Conservation (phyloP, 2,113 vertebrate genomes). For the Pithys albifrons region DNA sequence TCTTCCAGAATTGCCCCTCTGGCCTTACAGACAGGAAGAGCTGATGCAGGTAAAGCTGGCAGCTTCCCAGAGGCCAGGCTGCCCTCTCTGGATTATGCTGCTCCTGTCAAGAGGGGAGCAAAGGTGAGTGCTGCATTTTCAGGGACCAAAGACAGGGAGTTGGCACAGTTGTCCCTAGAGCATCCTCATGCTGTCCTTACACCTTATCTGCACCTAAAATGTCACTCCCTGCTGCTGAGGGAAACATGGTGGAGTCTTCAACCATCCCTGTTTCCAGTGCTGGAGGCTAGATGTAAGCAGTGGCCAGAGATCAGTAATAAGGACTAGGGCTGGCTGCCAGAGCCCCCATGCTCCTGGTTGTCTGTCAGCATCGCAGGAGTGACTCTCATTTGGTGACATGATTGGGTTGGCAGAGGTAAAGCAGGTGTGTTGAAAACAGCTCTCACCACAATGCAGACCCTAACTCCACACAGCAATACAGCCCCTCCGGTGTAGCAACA, state of each 20-base stretch:
- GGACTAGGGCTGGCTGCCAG: background rate
- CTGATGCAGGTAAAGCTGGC: background rate
- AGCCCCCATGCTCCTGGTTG: background rate
- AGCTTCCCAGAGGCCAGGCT: background rate
- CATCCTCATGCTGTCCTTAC: background rate
- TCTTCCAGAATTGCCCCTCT: background rate
- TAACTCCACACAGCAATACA: background rate
- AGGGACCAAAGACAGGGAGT: background rate
- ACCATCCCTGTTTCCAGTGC: background rate
- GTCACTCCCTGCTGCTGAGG: background rate
- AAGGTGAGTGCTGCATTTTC: background rate
- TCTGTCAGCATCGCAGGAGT: background rate
- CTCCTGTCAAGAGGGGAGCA: background rate
- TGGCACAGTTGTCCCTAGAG: background rate
- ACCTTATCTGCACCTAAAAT: background rate
- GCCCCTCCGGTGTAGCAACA: background rate
- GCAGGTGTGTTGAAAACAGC: background rate
- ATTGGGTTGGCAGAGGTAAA: background rate
- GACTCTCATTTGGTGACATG: background rate
- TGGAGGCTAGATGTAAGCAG: background rate
- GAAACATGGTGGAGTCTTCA: background rate
- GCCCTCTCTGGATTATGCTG: background rate
- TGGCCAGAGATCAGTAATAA: fast-evolving
- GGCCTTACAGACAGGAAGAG: background rate
- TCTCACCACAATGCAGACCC: background rate